Conservation (phyloP, 2,797 vertebrate genomes). For the Tokudaia tokunoshimensis region DNA sequence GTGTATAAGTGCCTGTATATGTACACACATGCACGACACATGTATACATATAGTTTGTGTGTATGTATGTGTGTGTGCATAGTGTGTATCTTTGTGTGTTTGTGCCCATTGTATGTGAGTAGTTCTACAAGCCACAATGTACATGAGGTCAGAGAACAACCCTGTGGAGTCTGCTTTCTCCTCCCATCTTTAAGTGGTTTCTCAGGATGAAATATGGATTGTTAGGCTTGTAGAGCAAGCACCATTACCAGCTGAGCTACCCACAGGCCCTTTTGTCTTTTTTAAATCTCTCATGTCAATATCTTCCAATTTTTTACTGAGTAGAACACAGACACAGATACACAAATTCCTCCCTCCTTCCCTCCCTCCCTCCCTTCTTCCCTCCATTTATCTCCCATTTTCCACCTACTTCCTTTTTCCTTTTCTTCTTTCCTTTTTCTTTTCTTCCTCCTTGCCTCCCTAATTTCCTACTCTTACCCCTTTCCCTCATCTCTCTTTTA, state of each 20-base stretch:
- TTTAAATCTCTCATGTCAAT: not conserved
- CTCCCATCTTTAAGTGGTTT: not conserved
- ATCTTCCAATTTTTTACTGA: not conserved
- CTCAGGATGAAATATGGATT: not conserved
- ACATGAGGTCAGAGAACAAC: not conserved
- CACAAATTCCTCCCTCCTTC: not conserved
- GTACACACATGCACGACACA: too few relatives aligned
- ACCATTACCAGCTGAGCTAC: not conserved
- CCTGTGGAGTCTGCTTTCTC: not conserved
- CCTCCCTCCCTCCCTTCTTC: not conserved
- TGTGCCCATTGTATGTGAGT: not conserved
- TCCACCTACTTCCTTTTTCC: not conserved
- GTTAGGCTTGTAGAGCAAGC: not conserved
- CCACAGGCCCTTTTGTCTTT: not conserved
- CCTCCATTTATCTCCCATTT: not conserved
- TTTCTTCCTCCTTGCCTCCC: not conserved
- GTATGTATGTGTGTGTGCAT: not conserved
- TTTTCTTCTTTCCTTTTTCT: not conserved
- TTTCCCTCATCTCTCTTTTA: not conserved
- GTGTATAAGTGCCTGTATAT: not conserved
- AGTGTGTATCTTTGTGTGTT: not conserved
- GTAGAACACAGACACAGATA: not conserved
- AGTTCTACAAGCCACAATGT: not conserved
- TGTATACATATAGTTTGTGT: not conserved
- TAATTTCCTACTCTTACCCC: not conserved